Base-by-base conservation (phyloP, 2,888 invertebrate genomes). In the Phasia obesa region DNA sequence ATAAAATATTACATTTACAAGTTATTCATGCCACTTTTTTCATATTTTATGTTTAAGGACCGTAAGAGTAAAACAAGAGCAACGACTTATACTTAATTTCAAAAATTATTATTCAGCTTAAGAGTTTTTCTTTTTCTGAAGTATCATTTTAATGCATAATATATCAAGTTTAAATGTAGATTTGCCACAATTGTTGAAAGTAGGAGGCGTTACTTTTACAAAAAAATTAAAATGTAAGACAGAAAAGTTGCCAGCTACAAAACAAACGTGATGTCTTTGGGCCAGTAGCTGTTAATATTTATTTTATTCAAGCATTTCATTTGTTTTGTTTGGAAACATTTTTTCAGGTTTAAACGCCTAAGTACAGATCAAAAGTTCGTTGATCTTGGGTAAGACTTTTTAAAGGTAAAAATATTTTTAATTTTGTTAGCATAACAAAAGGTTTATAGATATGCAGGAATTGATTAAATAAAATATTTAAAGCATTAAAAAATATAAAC, bases 151-250 rank as follows among this genome's bases (percentile, higher is more conserved):
- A 53, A 65, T 59, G 59, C 17, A 13, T 21, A 53, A 42, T 47
- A 17, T 47, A 23, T 70, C 4, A 64, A 27, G n/a, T 64, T 25
- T 62, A 60, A 69, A 60, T 62, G 17, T 35, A 53, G 7, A 59
- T 71, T 71, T 64, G 21, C 64, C 47, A 42, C 71, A 78, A 57
- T 64, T 78, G 57, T 57, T 57, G 38, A 71, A 64, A 71, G 57
- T 15, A 47, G 69, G 1, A 44, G 78, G 71, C 57, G 71, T 71
- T 59, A 49, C 64, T 25, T 55, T 53, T 21, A 25, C 2, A 31
- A 7, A 38, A 21, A 44, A 9, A 25, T 42, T 17, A 17, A 17
- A 47, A 47, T 47, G 19, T 17, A 60, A 75, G n/a, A 23, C 25
- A 49, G 15, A 25, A 55, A 55, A 31, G 21, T 5, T 47, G 7